Conservation (phyloP, 2,113 vertebrate genomes). For the Dromiciops gliroides region DNA sequence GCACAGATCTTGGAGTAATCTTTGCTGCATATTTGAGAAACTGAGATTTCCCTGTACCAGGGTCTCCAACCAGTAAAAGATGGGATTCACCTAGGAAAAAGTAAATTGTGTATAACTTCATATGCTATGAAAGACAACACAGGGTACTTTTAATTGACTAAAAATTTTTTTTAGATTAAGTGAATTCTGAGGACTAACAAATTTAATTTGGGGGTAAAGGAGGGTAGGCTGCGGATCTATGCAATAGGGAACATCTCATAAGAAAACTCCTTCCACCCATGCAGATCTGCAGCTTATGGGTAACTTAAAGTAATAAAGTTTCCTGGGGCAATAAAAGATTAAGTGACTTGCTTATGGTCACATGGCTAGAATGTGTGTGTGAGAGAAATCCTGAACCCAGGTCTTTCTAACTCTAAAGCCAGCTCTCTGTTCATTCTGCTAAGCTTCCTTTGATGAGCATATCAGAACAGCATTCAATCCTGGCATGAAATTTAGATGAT, state of each 20-base stretch:
- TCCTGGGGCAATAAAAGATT: neutral
- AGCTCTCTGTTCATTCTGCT: constrained; percentile 30
- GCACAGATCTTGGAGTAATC: constrained; percentile 94
- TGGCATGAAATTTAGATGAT: constrained; percentile 42
- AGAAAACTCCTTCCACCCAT: neutral
- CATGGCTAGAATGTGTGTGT: too few relatives aligned
- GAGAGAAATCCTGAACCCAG: neutral
- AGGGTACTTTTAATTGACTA: constrained; percentile 22
- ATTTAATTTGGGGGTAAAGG: neutral
- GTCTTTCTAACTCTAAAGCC: neutral
- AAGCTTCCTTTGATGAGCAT: constrained; percentile 19
- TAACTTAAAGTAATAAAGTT: neutral
- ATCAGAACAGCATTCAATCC: neutral
- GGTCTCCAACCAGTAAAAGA: constrained; percentile 96
- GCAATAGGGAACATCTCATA: neutral
- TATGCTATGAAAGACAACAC: constrained; percentile 20
- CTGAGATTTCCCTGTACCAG: constrained; percentile 98
- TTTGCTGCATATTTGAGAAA: constrained; percentile 98
- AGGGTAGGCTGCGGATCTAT: neutral
- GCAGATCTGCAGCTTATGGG: neutral
- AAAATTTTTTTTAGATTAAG: neutral
- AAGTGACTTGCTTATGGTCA: neutral
- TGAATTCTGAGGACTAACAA: neutral
- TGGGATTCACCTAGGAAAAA: constrained; percentile 92
- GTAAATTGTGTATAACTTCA: constrained; percentile 45